Evolutionary conservation across 1,140 invertebrate species (phyloP).

Genomic region (Drosophila ananassae): DNA sequence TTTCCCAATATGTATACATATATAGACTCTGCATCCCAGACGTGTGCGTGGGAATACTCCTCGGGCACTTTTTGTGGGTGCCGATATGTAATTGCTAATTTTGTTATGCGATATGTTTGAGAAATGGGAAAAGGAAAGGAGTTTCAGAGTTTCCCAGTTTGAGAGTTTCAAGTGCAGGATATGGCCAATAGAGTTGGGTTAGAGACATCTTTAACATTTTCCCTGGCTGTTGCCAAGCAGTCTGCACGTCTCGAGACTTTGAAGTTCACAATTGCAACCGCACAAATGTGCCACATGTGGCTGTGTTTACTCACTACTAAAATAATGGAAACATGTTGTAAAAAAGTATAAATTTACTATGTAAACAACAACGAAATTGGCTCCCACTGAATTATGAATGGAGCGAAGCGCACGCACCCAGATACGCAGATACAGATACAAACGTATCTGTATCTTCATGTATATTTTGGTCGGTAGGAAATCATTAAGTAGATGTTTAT

Average conservation of each 20-base stretch:
- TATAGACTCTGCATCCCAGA: conserved; percentile 20
- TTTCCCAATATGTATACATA: conserved; percentile 45
- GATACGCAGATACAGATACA: conserved; percentile 25
- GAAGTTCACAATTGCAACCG: conserved; percentile 60
- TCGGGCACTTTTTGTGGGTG: conserved; percentile 53
- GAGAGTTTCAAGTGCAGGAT: conserved; percentile 54
- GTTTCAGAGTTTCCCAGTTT: not conserved
- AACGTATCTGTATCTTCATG: conserved; percentile 11
- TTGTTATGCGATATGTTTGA: conserved; percentile 64
- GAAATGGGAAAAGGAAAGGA: conserved; percentile 9
- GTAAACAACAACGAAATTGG: conserved; percentile 71
- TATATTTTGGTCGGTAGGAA: conserved; percentile 53
- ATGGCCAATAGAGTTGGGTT: conserved; percentile 38
- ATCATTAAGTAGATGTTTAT: conserved; percentile 81
- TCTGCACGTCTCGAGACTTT: conserved; percentile 64
- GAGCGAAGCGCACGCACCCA: conserved; percentile 27
- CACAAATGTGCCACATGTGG: conserved; percentile 62
- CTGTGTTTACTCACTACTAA: conserved; percentile 79
- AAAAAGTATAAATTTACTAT: conserved; percentile 82
- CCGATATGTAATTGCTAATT: conserved; percentile 77
- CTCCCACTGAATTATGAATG: conserved; percentile 70
- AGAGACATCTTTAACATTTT: conserved; percentile 45
- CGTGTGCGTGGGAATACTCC: conserved; percentile 51
- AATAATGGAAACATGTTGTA: conserved; percentile 82
- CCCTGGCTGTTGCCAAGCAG: conserved; percentile 65